Percentiles rank a stretch among this genome's conserved stretches.
Evolutionary conservation across 2,888 invertebrate species (phyloP).

Genomic region (Stratiomys singularior): DNA sequence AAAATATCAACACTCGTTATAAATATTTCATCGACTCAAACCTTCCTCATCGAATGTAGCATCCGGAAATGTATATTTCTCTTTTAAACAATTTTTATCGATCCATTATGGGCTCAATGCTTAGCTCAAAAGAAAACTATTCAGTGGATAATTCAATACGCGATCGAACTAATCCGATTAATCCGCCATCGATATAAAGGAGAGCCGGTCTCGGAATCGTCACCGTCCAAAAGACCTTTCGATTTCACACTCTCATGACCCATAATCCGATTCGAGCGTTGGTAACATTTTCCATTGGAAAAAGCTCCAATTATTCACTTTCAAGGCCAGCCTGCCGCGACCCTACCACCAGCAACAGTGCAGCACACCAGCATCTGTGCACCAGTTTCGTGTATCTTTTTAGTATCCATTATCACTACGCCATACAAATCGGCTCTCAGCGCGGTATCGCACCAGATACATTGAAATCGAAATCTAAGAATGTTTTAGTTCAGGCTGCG

Average conservation of each 20-base stretch:
- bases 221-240: background rate
- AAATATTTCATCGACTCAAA: too few species aligned
- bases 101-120: too few species aligned
- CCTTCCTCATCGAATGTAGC: too few species aligned
- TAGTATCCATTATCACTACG: background rate
- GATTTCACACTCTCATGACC: background rate
- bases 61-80: too few species aligned
- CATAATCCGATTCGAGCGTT: conserved; percentile 4
- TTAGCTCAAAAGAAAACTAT: too few species aligned
- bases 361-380: background rate
- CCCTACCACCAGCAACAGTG: background rate
- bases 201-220: too few species aligned
- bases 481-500: background rate
- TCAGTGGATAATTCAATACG: too few species aligned
- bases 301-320: conserved; percentile 17
- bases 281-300: background rate
- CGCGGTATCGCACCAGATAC: background rate
- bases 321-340: background rate
- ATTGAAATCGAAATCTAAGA: background rate
- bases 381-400: background rate
- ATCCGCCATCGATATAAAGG: too few species aligned
- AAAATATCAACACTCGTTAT: too few species aligned
- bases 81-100: too few species aligned
- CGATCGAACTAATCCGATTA: too few species aligned
- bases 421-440: too few species aligned